Conservation (phyloP, 2,888 invertebrate genomes). For the Periphyllus acericola region DNA sequence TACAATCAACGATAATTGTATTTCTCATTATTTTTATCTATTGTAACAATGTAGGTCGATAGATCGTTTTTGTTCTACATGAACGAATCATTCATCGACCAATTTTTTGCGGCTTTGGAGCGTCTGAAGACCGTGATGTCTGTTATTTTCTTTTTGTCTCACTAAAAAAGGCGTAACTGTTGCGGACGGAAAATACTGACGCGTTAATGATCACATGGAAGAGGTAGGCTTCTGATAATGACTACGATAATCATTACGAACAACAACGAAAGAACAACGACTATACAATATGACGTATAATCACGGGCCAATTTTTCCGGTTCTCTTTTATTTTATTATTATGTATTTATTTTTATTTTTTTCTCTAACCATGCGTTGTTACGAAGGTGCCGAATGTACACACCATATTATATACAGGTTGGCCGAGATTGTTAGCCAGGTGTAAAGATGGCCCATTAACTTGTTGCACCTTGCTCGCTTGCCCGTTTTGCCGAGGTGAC, state of each 20-base stretch:
- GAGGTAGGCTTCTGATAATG: conserved; percentile 38
- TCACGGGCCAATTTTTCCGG: conserved; percentile 57
- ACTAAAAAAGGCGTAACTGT: conserved; percentile 26
- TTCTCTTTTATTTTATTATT: conserved; percentile 45
- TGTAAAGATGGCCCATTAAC: conserved; percentile 58
- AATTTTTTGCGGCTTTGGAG: conserved; percentile 23
- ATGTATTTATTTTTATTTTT: conserved; percentile 7
- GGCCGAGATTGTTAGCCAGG: conserved; percentile 58
- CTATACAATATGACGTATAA: conserved; percentile 38
- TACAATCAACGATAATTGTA: neutral
- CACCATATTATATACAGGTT: conserved; percentile 20
- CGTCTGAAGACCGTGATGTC: neutral
- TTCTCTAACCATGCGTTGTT: conserved; percentile 47
- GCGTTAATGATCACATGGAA: conserved; percentile 53
- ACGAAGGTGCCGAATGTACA: conserved; percentile 54
- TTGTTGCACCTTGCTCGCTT: conserved; percentile 59
- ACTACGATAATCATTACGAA: conserved; percentile 50
- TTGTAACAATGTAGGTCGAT: neutral
- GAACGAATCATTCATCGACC: conserved; percentile 17
- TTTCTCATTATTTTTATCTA: neutral
- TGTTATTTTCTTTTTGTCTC: conserved; percentile 22
- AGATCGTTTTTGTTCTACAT: conserved; percentile 7
- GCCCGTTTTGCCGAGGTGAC: conserved; percentile 54
- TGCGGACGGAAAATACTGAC: conserved; percentile 10
- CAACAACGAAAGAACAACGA: conserved; percentile 27